Evolutionary conservation across 2,797 vertebrate genomes (phyloP).

Genomic region (Picus viridis): DNA sequence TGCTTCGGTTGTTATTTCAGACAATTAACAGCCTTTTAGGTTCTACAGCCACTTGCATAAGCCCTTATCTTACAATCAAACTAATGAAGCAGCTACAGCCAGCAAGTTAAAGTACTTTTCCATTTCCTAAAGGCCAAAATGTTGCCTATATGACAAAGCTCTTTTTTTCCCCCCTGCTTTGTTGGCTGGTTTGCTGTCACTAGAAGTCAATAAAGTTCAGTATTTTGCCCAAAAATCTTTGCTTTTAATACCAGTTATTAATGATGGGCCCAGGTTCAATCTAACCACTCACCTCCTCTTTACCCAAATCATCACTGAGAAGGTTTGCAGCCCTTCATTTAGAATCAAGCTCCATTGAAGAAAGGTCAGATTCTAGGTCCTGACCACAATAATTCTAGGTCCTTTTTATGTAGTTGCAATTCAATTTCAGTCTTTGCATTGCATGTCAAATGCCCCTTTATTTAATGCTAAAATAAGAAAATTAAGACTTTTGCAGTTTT

Average conservation of each 20-base stretch:
- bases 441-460: background rate
- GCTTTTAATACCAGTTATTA: background rate
- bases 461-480: background rate
- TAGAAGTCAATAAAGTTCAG: background rate
- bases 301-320: background rate
- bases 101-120: conserved; percentile 3
- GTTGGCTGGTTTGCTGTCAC: background rate
- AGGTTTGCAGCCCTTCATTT: background rate
- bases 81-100: conserved; percentile 5
- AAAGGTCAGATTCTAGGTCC: background rate
- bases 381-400: background rate
- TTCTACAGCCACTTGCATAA: conserved; percentile 26
- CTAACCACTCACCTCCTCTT: background rate
- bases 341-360: background rate
- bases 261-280: background rate
- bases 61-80: background rate
- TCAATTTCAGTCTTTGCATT: background rate
- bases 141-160: background rate
- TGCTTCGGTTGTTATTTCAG: conserved; percentile 22
- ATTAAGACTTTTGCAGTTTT: background rate
- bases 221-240: background rate
- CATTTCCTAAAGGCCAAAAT: conserved; percentile 22
- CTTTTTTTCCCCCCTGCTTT: background rate
- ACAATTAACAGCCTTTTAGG: conserved; percentile 47
- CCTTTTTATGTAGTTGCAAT: background rate